Evolutionary conservation across 2,797 vertebrate genomes (phyloP).

Genomic region (Hydrophis major): DNA sequence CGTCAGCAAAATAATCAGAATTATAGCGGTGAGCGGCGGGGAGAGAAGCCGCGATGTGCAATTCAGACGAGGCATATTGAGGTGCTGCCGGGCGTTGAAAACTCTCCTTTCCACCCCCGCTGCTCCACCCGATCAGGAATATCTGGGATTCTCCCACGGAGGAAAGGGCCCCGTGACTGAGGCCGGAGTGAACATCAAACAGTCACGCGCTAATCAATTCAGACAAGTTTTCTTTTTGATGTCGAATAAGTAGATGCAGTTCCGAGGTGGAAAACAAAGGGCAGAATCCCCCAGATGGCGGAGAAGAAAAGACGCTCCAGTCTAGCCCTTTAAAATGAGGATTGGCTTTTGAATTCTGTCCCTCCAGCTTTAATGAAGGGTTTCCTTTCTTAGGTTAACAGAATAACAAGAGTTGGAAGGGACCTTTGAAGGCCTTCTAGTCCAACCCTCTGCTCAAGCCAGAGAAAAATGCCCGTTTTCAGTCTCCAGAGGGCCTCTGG

Average conservation of each 20-base stretch:
- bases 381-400: background rate
- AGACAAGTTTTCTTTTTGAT: background rate
- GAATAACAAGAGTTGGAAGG: no score
- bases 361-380: background rate
- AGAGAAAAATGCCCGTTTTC: no score
- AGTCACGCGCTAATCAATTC: background rate
- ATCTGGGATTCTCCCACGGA: background rate
- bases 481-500: no score
- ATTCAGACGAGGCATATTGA: background rate
- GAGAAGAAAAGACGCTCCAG: background rate
- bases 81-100: background rate
- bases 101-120: rapidly evolving
- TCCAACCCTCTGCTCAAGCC: no score
- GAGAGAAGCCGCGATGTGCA: background rate
- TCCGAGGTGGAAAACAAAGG: background rate
- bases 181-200: background rate
- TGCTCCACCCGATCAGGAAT: background rate
- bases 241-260: constrained; percentile 15
- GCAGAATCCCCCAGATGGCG: background rate
- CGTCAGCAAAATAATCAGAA: constrained; percentile 3
- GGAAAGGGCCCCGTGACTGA: background rate
- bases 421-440: no score
- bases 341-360: background rate
- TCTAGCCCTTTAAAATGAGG: background rate
- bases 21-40: background rate